Conservation (phyloP, 2,113 vertebrate species). For the Furnarius figulus region DNA sequence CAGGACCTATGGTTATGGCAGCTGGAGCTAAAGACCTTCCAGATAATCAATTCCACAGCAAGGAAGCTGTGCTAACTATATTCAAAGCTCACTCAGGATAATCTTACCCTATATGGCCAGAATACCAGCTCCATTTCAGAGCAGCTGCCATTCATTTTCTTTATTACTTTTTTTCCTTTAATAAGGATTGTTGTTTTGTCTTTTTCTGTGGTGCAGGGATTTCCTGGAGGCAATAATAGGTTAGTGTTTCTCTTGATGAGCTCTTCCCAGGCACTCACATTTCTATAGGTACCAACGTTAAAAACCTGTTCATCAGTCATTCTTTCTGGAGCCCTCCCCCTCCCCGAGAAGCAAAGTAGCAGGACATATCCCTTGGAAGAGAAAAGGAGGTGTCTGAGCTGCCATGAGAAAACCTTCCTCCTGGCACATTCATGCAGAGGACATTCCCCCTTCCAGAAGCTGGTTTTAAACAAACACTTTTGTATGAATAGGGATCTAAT, state of each 20-base stretch:
- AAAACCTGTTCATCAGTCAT: not conserved
- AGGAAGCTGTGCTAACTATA: not conserved
- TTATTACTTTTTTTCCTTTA: not conserved
- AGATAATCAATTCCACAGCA: not conserved
- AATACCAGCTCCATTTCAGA: not conserved
- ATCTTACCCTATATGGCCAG: not conserved
- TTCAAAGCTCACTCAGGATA: not conserved
- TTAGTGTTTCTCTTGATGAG: not conserved
- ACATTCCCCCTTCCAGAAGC: not conserved
- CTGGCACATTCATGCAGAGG: not conserved
- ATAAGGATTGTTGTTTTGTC: not conserved
- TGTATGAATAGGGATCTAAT: not conserved
- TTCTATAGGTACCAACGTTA: not conserved
- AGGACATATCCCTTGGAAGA: not conserved
- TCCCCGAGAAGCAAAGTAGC: not conserved
- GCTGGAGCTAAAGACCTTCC: not conserved
- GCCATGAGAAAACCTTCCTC: not conserved
- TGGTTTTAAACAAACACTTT: not conserved
- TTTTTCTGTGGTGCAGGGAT: not conserved
- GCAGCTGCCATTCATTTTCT: not conserved
- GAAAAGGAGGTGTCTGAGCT: not conserved
- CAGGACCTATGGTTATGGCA: not conserved
- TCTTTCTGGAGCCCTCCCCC: not conserved
- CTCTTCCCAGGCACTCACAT: not conserved
- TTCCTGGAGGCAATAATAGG: not conserved